Conservation (phyloP, 2,797 vertebrate species). For the Telmatherina bonti region DNA sequence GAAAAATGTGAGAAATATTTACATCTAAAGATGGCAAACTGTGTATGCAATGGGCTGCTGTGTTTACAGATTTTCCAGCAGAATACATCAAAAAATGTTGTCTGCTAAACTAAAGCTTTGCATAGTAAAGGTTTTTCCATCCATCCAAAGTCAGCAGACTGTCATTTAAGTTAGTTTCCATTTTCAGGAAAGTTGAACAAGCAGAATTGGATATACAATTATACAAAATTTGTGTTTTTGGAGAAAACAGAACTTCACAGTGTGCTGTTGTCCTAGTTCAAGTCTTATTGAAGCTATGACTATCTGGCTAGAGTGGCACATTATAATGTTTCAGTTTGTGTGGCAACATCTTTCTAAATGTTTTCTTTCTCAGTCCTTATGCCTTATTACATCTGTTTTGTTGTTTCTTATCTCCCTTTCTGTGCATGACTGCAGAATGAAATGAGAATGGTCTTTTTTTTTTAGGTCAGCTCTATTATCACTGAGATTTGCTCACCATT, state of each 20-base stretch:
- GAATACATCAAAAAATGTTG: background rate
- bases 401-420: constrained; percentile 26
- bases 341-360: constrained; percentile 15
- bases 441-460: constrained; percentile 10
- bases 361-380: constrained; percentile 23
- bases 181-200: background rate
- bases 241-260: constrained; percentile 15
- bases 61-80: background rate
- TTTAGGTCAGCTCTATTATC: background rate
- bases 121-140: background rate
- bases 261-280: constrained; percentile 22
- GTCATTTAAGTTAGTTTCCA: background rate
- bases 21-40: background rate
- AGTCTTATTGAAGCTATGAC: constrained; percentile 13
- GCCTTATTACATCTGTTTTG: constrained; percentile 42
- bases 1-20: background rate
- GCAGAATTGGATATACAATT: constrained; percentile 20
- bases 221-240: constrained; percentile 3
- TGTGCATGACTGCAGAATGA: constrained; percentile 27
- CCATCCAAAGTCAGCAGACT: background rate
- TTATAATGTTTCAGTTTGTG: background rate
- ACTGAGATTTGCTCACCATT: too few relatives aligned
- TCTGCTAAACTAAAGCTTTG: background rate
- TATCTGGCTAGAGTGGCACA: constrained; percentile 3
- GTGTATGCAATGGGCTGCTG: too few relatives aligned